These are phyloP conservation scores for Tichodroma muraria DNA, from an alignment of 2,113 vertebrate genomes.

Conservation along the genomic window DNA sequence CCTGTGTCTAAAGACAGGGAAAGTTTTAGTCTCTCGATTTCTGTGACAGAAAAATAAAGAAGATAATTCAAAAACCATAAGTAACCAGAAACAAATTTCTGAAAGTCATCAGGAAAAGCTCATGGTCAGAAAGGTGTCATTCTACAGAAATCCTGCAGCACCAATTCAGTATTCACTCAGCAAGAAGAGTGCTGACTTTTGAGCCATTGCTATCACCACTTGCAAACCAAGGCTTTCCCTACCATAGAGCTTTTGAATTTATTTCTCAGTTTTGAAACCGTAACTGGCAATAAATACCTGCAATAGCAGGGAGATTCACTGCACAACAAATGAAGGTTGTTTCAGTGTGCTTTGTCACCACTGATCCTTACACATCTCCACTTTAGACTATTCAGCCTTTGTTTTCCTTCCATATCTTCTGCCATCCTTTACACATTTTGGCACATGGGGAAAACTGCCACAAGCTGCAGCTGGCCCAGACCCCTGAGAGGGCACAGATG, in stretches of 20 bases:
- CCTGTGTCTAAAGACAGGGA: neutral
- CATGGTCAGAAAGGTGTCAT: neutral
- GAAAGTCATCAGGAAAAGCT: neutral
- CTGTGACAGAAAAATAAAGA: neutral
- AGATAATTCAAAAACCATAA: neutral
- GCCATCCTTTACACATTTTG: neutral
- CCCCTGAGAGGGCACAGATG: rapidly evolving
- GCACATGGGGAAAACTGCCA: neutral
- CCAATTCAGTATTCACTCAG: neutral
- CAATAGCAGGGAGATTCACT: neutral
- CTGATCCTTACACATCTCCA: neutral
- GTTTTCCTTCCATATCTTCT: neutral
- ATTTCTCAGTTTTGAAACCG: neutral
- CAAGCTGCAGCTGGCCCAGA: neutral
- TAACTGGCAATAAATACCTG: neutral
- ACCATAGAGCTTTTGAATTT: neutral
- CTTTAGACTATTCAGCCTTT: neutral
- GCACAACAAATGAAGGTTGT: neutral
- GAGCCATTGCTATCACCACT: neutral
- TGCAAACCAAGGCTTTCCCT: neutral
- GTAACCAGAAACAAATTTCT: neutral
- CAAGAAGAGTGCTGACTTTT: neutral
- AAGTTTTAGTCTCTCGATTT: neutral
- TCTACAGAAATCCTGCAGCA: neutral
- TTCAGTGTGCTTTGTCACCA: neutral